These are phyloP conservation scores for Cerastis rubricosa DNA, from an alignment of 2,888 invertebrate genomes.

Conservation along the genomic window DNA sequence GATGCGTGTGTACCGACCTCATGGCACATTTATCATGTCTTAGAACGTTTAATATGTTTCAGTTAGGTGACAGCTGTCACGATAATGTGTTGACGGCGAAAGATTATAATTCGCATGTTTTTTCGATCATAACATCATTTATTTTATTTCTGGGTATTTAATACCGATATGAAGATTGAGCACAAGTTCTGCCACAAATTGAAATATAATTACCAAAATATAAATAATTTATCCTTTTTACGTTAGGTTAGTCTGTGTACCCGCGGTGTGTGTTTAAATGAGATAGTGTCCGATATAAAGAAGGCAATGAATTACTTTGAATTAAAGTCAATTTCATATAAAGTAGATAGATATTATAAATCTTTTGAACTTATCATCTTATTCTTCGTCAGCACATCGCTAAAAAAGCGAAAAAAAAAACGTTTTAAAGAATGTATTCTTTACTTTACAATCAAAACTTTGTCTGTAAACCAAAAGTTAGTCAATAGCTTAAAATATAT, in stretches of 20 bases:
- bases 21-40: conserved; percentile 87
- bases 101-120: conserved; percentile 75
- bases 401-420: not conserved
- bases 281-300: conserved; percentile 5
- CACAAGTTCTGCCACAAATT: not conserved
- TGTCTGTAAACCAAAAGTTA: conserved; percentile 36
- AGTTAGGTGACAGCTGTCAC: conserved; percentile 81
- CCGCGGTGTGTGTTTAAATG: not conserved
- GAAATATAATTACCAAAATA: not conserved
- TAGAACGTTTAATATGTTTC: conserved; percentile 88
- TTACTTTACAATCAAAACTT: conserved; percentile 38
- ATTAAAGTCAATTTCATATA: not conserved
- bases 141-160: conserved; percentile 33
- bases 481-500: conserved; percentile 31
- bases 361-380: conserved; percentile 5
- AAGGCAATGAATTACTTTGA: not conserved
- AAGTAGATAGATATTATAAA: not conserved
- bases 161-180: conserved; percentile 1
- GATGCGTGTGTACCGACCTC: conserved; percentile 77
- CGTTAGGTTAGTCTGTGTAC: not conserved
- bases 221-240: not conserved
- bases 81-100: conserved; percentile 77
- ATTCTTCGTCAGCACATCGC: not conserved
- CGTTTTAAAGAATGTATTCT: conserved; percentile 1
- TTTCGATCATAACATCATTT: conserved; percentile 51